phyloP scores from a whole-genome alignment of 2,113 vertebrate species.

The Chaetodon trifascialis region DNA sequence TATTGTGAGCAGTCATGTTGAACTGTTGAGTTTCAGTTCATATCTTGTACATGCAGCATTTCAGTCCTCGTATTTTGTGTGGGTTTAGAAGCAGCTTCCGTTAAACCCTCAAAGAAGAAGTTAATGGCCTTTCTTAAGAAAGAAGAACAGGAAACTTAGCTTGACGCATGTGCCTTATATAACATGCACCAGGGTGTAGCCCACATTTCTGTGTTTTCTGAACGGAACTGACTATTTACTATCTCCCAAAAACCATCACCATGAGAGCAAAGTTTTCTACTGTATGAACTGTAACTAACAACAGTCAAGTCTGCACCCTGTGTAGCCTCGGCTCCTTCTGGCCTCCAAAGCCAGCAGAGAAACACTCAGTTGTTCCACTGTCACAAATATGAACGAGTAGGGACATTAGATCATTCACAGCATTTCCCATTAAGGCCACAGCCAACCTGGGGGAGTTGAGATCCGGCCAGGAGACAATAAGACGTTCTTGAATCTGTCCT shows the following conservation, averaged over 20 bases:
- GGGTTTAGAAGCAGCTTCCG: not conserved
- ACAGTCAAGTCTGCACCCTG: constrained; percentile 7
- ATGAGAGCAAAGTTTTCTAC: not conserved
- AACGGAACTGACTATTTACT: constrained; percentile 10
- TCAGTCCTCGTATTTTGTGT: not conserved
- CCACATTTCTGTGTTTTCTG: not conserved
- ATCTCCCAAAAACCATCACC: not conserved
- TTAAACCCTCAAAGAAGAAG: constrained; percentile 8
- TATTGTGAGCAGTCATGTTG: not conserved
- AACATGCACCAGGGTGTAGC: not conserved
- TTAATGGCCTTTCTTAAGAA: not conserved
- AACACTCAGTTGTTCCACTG: constrained; percentile 56
- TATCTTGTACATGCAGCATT: not conserved
- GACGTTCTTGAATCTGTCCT: constrained; percentile 41
- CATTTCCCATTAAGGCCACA: constrained; percentile 47
- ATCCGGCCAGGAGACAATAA: constrained; percentile 47
- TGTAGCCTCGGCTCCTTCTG: constrained; percentile 30
- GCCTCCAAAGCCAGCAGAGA: constrained; percentile 20
- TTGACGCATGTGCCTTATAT: not conserved
- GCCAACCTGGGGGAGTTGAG: constrained; percentile 41
- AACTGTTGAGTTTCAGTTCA: not conserved
- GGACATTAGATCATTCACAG: constrained; percentile 56
- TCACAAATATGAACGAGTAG: constrained; percentile 34
- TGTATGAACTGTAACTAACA: not conserved
- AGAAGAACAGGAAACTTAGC: constrained; percentile 4